Percentiles rank a stretch among this genome's conserved stretches.
These are phyloP conservation scores for Caenorhabditis latens DNA, from an alignment of 1,140 invertebrate species.

Conservation along the genomic window DNA sequence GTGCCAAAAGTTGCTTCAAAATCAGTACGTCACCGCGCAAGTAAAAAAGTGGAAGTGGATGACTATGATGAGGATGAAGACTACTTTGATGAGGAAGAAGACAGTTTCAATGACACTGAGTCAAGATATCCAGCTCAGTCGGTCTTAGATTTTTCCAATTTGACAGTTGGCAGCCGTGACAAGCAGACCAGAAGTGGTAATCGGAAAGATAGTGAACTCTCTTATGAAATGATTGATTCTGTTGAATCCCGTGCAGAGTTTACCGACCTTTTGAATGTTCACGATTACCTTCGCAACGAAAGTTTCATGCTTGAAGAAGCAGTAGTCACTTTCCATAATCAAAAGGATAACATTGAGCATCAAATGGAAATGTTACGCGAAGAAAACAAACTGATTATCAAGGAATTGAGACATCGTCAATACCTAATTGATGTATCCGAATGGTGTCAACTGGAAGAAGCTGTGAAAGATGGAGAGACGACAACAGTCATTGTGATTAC, in stretches of 20 bases:
- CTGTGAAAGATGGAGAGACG: not conserved
- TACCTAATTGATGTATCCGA: slow-evolving; percentile 8
- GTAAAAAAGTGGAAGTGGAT: not conserved
- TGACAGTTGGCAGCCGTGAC: not conserved
- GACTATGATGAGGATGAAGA: not conserved
- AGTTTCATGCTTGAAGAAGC: slow-evolving; percentile 1
- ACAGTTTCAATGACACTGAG: not conserved
- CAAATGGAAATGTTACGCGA: not conserved
- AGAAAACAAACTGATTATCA: not conserved
- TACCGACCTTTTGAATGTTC: not conserved
- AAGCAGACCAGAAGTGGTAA: not conserved
- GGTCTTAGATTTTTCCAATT: not conserved
- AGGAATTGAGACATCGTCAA: not conserved
- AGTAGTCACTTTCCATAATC: not conserved
- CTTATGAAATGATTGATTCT: not conserved
- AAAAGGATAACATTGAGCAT: slow-evolving; percentile 27
- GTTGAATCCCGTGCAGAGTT: not conserved
- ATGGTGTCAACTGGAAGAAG: slow-evolving; percentile 5
- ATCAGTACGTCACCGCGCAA: not conserved
- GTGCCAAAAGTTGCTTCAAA: not conserved
- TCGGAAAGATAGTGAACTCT: not conserved
- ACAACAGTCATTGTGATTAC: not conserved
- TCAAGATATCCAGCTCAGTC: not conserved
- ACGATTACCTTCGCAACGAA: not conserved
- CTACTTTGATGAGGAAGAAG: not conserved